Base-by-base conservation (phyloP, 2,797 vertebrate genomes). In the Trachurus trachurus region DNA sequence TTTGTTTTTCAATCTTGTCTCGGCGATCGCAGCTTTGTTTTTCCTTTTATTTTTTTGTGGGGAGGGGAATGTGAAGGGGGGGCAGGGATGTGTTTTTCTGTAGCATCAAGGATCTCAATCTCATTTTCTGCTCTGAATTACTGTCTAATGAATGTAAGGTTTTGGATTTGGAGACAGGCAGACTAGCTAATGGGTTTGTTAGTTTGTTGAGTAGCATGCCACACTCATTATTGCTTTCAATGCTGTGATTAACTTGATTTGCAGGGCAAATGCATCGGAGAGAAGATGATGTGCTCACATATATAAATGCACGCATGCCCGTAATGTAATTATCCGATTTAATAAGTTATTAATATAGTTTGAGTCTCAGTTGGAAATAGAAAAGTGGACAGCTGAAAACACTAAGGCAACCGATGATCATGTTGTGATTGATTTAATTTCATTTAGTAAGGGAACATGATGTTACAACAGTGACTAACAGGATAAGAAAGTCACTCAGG, bases 71-170 rank as follows among this genome's bases (percentile, higher is more conserved):
- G 31, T 34, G 31, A 26, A 9, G 39, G 39, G 39, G 10, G 71
- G 60, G 16, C 26, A 42, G 74, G 53, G 68, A 66, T 68, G 66
- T 87, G 73, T 87, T 88, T 89, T 88, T 87, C 79, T 91, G 89
- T 86, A 88, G 87, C 87, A 92, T 93, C 86, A 73, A 91, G 85
- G 82, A 87, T 88, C 88, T 88, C 90, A 90, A 93, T 93, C 92
- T 94, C 87, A 95, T 95, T 94, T 95, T 95, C 92, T 95, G 94
- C 91, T 94, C 90, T 86, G 87, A 93, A 94, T 95, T 91, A 91
- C 88, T 56, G 74, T 84, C 88, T 95, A 95, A 95, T 95, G 93
- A 95, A 94, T 93, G 92, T 94, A 88, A 91, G 93, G 85, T 90
- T 92, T 93, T 92, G 81, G 88, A 85, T 95, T 94, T 88, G 83